A percentile compares a stretch with the other conserved stretches of the same genome.
Evolutionary conservation across 2,797 vertebrate species (phyloP).

Genomic region (Tinamus major): DNA sequence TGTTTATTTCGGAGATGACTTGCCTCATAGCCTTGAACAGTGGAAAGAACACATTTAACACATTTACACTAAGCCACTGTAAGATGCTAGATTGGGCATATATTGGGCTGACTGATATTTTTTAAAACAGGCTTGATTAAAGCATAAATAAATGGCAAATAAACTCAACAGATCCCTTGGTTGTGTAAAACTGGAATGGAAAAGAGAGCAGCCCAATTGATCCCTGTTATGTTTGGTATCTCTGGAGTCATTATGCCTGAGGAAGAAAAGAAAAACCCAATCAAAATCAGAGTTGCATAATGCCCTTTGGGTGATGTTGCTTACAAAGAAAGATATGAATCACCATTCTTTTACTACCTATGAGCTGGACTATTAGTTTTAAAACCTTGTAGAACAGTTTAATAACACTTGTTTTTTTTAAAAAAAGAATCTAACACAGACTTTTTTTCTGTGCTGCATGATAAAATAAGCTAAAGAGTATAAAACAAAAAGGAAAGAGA

Average conservation of each 20-base stretch:
- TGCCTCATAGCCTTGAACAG: background rate
- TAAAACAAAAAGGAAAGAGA: background rate
- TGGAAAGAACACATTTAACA: background rate
- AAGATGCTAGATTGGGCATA: too few species aligned
- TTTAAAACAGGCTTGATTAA: slow-evolving; percentile 17
- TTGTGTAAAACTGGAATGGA: slow-evolving; percentile 64
- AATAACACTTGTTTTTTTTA: background rate
- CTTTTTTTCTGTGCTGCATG: background rate
- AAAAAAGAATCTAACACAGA: background rate
- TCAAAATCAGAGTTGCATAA: slow-evolving; percentile 32
- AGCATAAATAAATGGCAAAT: slow-evolving; percentile 42
- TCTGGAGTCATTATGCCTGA: slow-evolving; percentile 69
- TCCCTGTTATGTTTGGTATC: slow-evolving; percentile 70
- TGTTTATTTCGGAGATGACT: background rate
- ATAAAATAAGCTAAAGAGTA: background rate
- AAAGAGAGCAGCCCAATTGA: slow-evolving; percentile 67
- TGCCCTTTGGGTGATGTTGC: background rate
- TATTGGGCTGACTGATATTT: slow-evolving; percentile 9
- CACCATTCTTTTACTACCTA: slow-evolving; percentile 27
- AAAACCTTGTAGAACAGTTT: slow-evolving; percentile 24
- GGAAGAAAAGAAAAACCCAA: slow-evolving; percentile 51
- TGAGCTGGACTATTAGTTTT: background rate
- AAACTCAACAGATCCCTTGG: background rate
- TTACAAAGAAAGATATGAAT: slow-evolving; percentile 43
- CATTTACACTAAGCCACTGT: background rate